These are phyloP conservation scores for Caenorhabditis virilis DNA, from an alignment of 2,888 invertebrate species.

Conservation along the genomic window DNA sequence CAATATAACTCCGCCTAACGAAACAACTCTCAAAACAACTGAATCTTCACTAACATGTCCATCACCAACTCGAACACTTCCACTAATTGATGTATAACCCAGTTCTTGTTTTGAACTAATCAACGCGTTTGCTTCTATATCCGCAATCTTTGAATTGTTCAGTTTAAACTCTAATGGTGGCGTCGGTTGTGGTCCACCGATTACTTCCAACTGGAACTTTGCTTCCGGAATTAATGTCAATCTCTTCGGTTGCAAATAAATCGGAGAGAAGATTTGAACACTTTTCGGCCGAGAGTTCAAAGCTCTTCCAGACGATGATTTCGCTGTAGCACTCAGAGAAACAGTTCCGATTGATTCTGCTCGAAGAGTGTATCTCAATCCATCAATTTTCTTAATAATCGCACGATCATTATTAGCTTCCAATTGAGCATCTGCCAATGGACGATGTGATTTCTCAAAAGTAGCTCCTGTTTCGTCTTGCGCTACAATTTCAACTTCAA, in stretches of 20 bases:
- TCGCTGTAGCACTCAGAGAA: slow-evolving; percentile 44
- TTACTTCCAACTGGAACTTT: slow-evolving; percentile 57
- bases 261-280: slow-evolving; percentile 56
- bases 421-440: slow-evolving; percentile 36
- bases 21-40: slow-evolving; percentile 57
- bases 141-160: slow-evolving; percentile 50
- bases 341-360: slow-evolving; percentile 39
- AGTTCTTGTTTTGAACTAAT: slow-evolving; percentile 48
- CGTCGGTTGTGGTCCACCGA: slow-evolving; percentile 58
- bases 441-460: slow-evolving; percentile 44
- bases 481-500: slow-evolving; percentile 44
- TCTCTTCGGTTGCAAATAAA: slow-evolving; percentile 49
- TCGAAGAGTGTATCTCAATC: slow-evolving; percentile 36
- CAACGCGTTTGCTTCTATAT: slow-evolving; percentile 53
- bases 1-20: slow-evolving; percentile 49
- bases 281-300: slow-evolving; percentile 38
- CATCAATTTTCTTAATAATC: slow-evolving; percentile 20
- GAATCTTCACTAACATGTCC: slow-evolving; percentile 50
- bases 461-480: slow-evolving; percentile 52
- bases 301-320: slow-evolving; percentile 30
- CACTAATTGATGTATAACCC: slow-evolving; percentile 54
- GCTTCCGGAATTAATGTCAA: slow-evolving; percentile 58
- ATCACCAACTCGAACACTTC: slow-evolving; percentile 46
- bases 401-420: slow-evolving; percentile 26
- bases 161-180: slow-evolving; percentile 50